A percentile compares a stretch with the other conserved stretches of the same genome.
phyloP scores from a whole-genome alignment of 2,113 vertebrate species.

The Pandion haliaetus region DNA sequence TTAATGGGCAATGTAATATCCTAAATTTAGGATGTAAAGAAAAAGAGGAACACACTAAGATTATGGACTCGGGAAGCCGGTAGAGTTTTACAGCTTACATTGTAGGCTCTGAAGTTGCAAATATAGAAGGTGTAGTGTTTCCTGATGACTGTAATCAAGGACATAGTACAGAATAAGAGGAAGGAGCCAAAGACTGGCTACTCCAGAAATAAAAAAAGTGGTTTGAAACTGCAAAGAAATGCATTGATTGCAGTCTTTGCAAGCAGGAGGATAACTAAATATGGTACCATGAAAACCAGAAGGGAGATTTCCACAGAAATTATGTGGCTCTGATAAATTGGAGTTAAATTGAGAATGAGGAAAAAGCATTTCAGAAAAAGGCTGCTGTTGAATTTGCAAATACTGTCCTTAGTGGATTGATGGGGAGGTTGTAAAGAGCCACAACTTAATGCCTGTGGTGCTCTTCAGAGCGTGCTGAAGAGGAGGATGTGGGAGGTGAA shows the following conservation, averaged over 20 bases:
- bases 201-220: not conserved
- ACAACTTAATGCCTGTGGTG: not conserved
- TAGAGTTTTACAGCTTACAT: not conserved
- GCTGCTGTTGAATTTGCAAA: not conserved
- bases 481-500: not conserved
- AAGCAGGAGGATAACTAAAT: not conserved
- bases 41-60: not conserved
- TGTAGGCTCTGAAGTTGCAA: not conserved
- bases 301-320: not conserved
- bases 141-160: not conserved
- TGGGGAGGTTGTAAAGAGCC: not conserved
- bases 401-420: not conserved
- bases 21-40: not conserved
- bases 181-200: not conserved
- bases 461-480: not conserved
- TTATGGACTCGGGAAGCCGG: not conserved
- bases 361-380: not conserved
- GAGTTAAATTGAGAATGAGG: not conserved
- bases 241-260: not conserved
- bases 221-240: not conserved
- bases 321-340: not conserved
- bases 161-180: not conserved
- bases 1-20: not conserved
- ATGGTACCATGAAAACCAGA: not conserved
- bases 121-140: not conserved